A percentile compares a stretch with the other conserved stretches of the same genome.
Evolutionary conservation across 2,888 invertebrate genomes (phyloP).

Genomic region (Pristionchus maxplancki): DNA sequence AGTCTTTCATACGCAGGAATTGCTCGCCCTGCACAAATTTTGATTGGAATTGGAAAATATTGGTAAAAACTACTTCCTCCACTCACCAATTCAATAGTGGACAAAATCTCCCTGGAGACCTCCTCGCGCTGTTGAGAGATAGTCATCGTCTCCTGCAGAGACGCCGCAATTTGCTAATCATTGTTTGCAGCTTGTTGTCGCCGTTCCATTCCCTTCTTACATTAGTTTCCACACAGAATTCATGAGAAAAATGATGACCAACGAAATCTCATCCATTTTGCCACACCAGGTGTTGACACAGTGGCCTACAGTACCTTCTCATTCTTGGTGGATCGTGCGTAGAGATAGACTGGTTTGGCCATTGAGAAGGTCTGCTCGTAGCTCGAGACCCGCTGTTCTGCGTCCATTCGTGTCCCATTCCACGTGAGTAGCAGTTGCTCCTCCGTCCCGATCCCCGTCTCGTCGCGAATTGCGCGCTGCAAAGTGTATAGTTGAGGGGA

Average conservation of each 20-base stretch:
- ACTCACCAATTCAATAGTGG: not conserved
- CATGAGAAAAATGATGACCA: no score
- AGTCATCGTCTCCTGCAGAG: slow-evolving; percentile 34
- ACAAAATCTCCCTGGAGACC: not conserved
- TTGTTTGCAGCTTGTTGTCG: no score
- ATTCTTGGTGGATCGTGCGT: not conserved
- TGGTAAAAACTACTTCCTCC: not conserved
- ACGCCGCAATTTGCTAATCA: not conserved
- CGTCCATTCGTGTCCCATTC: slow-evolving; percentile 41
- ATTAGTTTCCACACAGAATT: no score
- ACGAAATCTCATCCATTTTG: no score
- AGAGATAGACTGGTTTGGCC: slow-evolving; percentile 47
- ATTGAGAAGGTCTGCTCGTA: not conserved
- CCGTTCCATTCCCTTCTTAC: no score
- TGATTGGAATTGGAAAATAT: not conserved
- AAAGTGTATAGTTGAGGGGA: not conserved
- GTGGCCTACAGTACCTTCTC: not conserved
- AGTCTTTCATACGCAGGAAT: slow-evolving; percentile 9
- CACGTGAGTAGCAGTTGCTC: slow-evolving; percentile 47
- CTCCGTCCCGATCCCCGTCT: slow-evolving; percentile 23
- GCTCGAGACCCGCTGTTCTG: slow-evolving; percentile 1
- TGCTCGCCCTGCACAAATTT: slow-evolving; percentile 16
- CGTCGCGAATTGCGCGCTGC: slow-evolving; percentile 21
- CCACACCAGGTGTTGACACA: no score
- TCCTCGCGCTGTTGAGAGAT: slow-evolving; percentile 46